phyloP scores from a whole-genome alignment of 2,888 invertebrate species.

The Hirtodrosophila alboralis region DNA sequence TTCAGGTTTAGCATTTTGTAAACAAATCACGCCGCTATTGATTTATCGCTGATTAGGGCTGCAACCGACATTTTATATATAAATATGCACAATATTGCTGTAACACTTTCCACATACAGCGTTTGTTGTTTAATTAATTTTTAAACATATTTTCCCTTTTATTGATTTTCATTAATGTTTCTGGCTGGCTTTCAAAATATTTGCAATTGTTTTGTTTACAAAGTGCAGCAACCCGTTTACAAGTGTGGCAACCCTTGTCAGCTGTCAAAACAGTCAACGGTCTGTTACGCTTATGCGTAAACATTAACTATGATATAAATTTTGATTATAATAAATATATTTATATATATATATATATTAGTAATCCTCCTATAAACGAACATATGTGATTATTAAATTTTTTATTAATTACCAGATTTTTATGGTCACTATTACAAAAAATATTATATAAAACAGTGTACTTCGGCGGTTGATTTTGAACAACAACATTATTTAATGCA shows the following conservation, averaged over 20 bases:
- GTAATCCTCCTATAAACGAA: no score
- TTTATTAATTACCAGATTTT: no score
- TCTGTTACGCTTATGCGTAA: slow-evolving; percentile 15
- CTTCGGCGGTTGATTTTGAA: no score
- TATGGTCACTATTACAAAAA: no score
- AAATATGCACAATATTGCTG: not conserved
- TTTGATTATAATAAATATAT: no score
- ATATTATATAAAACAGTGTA: no score
- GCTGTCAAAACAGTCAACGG: slow-evolving; percentile 32
- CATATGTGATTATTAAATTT: no score
- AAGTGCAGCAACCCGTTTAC: slow-evolving; percentile 8
- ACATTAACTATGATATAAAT: not conserved
- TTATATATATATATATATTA: no score
- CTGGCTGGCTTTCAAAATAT: slow-evolving; percentile 9
- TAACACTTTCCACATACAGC: no score
- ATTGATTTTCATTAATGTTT: not conserved
- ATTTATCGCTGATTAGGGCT: slow-evolving; percentile 58
- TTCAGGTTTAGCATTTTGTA: slow-evolving; percentile 39
- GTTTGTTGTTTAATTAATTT: not conserved
- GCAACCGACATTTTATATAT: slow-evolving; percentile 12
- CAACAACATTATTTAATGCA: no score
- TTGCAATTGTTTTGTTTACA: slow-evolving; percentile 40
- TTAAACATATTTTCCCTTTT: not conserved
- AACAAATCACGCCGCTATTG: slow-evolving; percentile 56
- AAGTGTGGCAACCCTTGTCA: slow-evolving; percentile 47